phyloP scores from a whole-genome alignment of 1,140 invertebrate genomes.

The Drosophila malerkotliana region DNA sequence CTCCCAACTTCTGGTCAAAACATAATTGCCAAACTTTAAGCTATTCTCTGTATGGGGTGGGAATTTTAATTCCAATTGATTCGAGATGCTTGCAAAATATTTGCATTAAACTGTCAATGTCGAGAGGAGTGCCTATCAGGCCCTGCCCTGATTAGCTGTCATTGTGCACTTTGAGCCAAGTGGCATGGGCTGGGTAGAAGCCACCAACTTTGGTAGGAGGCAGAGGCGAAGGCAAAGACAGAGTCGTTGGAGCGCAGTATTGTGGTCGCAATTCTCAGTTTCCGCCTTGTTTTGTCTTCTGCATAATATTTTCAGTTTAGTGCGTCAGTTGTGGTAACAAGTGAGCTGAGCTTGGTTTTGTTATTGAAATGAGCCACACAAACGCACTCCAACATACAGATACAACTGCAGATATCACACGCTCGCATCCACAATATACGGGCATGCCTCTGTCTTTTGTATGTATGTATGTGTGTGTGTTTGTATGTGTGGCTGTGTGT shows the following conservation, averaged over 20 bases:
- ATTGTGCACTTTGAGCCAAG: slow-evolving; percentile 26
- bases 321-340: slow-evolving; percentile 79
- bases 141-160: slow-evolving; percentile 59
- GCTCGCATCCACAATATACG: slow-evolving; percentile 15
- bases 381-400: slow-evolving; percentile 26
- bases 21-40: slow-evolving; percentile 69
- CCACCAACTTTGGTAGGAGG: too few relatives aligned
- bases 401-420: slow-evolving; percentile 30
- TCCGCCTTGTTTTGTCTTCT: slow-evolving; percentile 59
- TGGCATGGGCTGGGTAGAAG: not conserved
- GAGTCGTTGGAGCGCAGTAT: slow-evolving; percentile 35
- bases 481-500: not conserved
- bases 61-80: slow-evolving; percentile 74
- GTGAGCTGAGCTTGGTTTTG: slow-evolving; percentile 77
- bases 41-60: not conserved
- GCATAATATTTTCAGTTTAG: slow-evolving; percentile 77
- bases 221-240: too few relatives aligned
- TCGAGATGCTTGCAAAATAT: slow-evolving; percentile 54
- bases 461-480: slow-evolving; percentile 13
- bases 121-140: slow-evolving; percentile 24
- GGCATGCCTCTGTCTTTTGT: not conserved
- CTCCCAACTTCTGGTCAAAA: slow-evolving; percentile 1
- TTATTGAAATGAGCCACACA: slow-evolving; percentile 73
- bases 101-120: slow-evolving; percentile 66
- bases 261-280: slow-evolving; percentile 54